Conservation (phyloP, 1,140 invertebrate species). For the Hylyphantes graminicola region DNA sequence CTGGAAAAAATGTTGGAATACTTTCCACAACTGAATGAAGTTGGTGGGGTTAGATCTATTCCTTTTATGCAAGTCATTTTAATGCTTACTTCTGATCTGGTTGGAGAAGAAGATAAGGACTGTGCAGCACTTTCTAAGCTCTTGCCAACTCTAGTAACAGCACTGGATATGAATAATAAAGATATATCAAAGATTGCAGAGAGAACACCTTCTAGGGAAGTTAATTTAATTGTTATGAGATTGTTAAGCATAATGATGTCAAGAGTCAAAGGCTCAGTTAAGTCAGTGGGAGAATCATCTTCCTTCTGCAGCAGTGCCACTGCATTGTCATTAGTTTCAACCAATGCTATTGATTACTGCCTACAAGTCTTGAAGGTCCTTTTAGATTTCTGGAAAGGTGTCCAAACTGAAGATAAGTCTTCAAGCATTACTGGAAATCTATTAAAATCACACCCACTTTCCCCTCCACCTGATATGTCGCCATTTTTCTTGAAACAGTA, state of each 20-base stretch:
- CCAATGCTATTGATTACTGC: constrained; percentile 78
- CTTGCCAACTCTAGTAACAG: constrained; percentile 79
- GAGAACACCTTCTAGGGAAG: constrained; percentile 78
- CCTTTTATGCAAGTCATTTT: constrained; percentile 90
- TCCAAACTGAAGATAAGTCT: constrained; percentile 67
- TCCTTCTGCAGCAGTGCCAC: constrained; percentile 64
- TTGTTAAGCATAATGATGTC: constrained; percentile 83
- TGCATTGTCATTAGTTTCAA: constrained; percentile 44
- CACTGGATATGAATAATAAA: constrained; percentile 78
- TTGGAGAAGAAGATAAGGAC: constrained; percentile 84
- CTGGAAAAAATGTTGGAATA: constrained; percentile 76
- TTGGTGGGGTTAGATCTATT: constrained; percentile 84
- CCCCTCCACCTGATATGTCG: constrained; percentile 86
- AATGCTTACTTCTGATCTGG: constrained; percentile 90
- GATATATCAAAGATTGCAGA: constrained; percentile 68
- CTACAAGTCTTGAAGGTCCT: constrained; percentile 82
- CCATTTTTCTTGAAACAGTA: constrained; percentile 95
- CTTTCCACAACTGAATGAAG: constrained; percentile 73
- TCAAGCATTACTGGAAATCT: constrained; percentile 68
- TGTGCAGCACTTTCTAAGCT: constrained; percentile 80
- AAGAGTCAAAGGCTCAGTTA: constrained; percentile 76
- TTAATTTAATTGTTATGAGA: constrained; percentile 88
- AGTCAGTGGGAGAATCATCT: constrained; percentile 73
- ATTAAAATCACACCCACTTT: constrained; percentile 80
- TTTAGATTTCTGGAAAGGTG: constrained; percentile 84